A percentile compares a stretch with the other conserved stretches of the same genome.
Conservation (phyloP, 2,797 vertebrate genomes). For the Tragelaphus eurycerus region DNA sequence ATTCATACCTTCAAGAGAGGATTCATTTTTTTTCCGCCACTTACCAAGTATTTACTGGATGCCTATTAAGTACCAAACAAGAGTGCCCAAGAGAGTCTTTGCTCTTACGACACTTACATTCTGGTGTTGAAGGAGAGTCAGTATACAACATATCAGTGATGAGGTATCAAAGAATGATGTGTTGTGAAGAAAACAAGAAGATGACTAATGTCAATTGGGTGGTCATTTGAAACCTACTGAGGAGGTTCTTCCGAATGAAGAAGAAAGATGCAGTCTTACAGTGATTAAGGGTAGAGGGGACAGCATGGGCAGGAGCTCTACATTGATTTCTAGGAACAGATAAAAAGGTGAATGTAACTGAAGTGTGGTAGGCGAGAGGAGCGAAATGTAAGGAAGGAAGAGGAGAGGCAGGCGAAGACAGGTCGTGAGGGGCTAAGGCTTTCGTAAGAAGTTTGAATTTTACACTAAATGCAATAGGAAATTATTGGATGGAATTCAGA, state of each 20-base stretch:
- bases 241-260: background rate
- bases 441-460: background rate
- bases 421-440: background rate
- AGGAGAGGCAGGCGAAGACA: background rate
- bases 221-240: background rate
- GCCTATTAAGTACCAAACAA: background rate
- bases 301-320: background rate
- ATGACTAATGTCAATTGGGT: background rate
- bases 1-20: background rate
- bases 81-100: background rate
- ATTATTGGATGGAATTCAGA: background rate
- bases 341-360: background rate
- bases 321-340: background rate
- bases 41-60: background rate
- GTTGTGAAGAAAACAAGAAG: background rate
- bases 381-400: background rate
- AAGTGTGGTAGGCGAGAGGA: background rate
- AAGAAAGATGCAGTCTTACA: background rate
- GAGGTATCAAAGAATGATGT: background rate
- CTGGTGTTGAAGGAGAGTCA: background rate
- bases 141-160: background rate
- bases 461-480: background rate
- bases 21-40: background rate
- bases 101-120: background rate
- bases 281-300: background rate